A percentile compares a stretch with the other conserved stretches of the same genome.
phyloP scores from a whole-genome alignment of 1,140 invertebrate species.

The Solenopsis invicta region DNA sequence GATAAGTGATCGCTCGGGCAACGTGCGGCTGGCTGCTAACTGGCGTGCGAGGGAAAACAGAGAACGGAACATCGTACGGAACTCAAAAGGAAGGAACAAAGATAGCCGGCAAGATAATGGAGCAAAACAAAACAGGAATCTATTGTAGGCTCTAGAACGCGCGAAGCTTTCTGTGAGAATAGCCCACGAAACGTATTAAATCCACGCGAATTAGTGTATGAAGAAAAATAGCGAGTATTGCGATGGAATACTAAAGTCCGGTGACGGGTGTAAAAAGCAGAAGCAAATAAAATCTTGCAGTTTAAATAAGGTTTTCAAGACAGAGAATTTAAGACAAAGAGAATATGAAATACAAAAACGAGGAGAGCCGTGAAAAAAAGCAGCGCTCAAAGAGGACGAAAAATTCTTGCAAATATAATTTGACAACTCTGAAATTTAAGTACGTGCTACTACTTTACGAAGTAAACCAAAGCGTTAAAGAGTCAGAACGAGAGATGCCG shows the following conservation, averaged over 20 bases:
- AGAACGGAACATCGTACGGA: not conserved
- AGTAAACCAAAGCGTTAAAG: too few species aligned
- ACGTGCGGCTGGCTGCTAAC: slow-evolving; percentile 26
- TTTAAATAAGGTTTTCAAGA: not conserved
- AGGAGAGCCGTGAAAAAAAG: not conserved
- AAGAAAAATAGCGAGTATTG: not conserved
- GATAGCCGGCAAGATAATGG: slow-evolving; percentile 6
- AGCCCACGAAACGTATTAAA: not conserved
- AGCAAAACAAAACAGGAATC: slow-evolving; percentile 20
- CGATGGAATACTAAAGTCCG: not conserved
- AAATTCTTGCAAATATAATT: too few species aligned
- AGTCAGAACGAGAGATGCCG: too few species aligned
- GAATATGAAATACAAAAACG: not conserved
- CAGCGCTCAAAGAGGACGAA: too few species aligned
- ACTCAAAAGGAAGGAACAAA: not conserved
- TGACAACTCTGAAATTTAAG: too few species aligned
- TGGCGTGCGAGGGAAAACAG: slow-evolving; percentile 23
- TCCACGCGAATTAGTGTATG: not conserved
- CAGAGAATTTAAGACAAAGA: not conserved
- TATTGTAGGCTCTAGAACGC: not conserved
- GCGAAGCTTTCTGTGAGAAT: not conserved
- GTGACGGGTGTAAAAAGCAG: not conserved
- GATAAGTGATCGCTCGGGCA: slow-evolving; percentile 40
- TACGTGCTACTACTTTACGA: too few species aligned
- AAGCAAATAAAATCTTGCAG: slow-evolving; percentile 1